These are phyloP conservation scores for Nasua narica DNA, from an alignment of 2,797 vertebrate species.

Conservation along the genomic window DNA sequence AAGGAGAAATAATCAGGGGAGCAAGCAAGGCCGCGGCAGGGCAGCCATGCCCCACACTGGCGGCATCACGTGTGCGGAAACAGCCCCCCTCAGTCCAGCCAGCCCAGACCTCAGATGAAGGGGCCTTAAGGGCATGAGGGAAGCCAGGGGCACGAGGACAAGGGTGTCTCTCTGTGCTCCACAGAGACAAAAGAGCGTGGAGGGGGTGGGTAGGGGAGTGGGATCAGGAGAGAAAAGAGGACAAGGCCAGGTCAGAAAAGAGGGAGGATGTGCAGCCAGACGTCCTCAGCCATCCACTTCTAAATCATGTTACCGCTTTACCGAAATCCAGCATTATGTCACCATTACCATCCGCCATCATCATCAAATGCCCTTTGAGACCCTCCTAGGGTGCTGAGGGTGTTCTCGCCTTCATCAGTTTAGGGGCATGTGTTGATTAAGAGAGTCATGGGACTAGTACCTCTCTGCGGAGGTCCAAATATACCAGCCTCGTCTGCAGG, in stretches of 20 bases:
- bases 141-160: background rate
- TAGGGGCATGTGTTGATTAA: background rate
- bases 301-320: accelerated
- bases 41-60: background rate
- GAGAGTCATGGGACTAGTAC: background rate
- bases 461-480: background rate
- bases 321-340: background rate
- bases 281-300: background rate
- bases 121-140: background rate
- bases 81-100: background rate
- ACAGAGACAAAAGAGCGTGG: background rate
- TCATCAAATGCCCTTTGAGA: background rate
- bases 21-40: constrained; percentile 31
- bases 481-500: background rate
- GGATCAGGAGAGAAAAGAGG: background rate
- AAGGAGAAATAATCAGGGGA: constrained; percentile 75
- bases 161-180: background rate
- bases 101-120: background rate
- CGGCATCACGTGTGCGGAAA: background rate
- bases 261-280: background rate
- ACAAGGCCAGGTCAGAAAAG: background rate
- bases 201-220: background rate
- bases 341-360: background rate
- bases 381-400: background rate
- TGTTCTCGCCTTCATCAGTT: background rate